Percentiles rank a stretch among this genome's conserved stretches.
These are phyloP conservation scores for Glomeris marginata DNA, from an alignment of 2,888 invertebrate species.

Conservation along the genomic window DNA sequence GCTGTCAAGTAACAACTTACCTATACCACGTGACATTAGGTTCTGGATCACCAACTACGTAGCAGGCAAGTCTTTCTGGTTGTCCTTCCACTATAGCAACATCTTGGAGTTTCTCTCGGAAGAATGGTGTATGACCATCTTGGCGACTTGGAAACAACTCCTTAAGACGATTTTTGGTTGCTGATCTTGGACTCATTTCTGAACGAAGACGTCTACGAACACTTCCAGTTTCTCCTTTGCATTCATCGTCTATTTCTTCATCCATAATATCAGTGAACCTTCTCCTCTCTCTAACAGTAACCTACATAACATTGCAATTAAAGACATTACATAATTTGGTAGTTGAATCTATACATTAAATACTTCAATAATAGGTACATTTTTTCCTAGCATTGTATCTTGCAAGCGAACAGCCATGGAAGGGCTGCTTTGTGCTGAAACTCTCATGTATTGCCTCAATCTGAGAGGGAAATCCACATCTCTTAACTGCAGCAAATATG, in stretches of 20 bases:
- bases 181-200: conserved; percentile 14
- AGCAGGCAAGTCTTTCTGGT: conserved; percentile 58
- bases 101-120: conserved; percentile 79
- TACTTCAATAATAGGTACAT: neutral
- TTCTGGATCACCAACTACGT: conserved; percentile 73
- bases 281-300: conserved; percentile 58
- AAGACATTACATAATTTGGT: neutral
- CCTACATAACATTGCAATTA: conserved; percentile 5
- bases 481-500: conserved; percentile 80
- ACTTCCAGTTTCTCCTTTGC: conserved; percentile 33
- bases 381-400: conserved; percentile 16
- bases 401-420: conserved; percentile 18
- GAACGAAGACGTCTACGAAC: conserved; percentile 34
- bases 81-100: conserved; percentile 66
- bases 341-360: no score
- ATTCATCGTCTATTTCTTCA: conserved; percentile 85
- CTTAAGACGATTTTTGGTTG: conserved; percentile 14
- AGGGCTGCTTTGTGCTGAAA: conserved; percentile 21
- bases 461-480: conserved; percentile 91
- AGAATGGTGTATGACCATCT: conserved; percentile 49
- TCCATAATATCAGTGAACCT: conserved; percentile 91
- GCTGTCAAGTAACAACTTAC: conserved; percentile 22
- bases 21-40: conserved; percentile 83
- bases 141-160: conserved; percentile 11
- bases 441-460: conserved; percentile 78